Percentiles rank a stretch among this genome's conserved stretches.
Conservation (phyloP, 2,113 vertebrate genomes). For the Cebidichthys violaceus region DNA sequence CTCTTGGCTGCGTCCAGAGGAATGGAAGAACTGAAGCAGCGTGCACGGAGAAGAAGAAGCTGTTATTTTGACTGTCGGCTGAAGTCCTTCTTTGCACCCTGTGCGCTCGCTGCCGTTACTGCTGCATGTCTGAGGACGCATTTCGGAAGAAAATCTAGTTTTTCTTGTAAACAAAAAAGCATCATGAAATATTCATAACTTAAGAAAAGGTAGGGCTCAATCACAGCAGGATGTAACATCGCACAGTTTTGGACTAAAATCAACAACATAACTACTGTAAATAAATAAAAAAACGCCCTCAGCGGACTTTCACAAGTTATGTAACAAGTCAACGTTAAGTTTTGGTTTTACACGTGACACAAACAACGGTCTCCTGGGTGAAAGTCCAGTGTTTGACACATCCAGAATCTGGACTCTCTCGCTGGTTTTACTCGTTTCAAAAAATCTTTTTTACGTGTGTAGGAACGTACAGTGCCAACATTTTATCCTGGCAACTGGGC, state of each 20-base stretch:
- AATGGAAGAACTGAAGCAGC: conserved; percentile 1
- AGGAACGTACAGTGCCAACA: neutral
- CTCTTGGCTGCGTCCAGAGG: conserved; percentile 28
- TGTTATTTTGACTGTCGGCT: conserved; percentile 10
- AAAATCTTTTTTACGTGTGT: neutral
- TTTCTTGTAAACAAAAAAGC: neutral
- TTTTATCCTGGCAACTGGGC: neutral
- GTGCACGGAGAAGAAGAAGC: conserved; percentile 5
- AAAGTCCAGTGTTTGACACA: too few relatives aligned
- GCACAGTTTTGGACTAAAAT: too few relatives aligned
- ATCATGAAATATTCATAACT: neutral
- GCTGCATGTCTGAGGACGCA: neutral
- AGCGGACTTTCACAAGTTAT: too few relatives aligned
- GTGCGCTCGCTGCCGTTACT: neutral
- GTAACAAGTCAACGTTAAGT: too few relatives aligned
- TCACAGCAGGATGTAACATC: neutral
- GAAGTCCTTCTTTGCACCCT: neutral
- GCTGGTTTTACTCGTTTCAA: too few relatives aligned
- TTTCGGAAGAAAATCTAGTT: neutral
- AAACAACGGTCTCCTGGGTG: too few relatives aligned
- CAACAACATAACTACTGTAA: too few relatives aligned
- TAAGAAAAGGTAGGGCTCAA: neutral
- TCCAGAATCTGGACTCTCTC: too few relatives aligned
- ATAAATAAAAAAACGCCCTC: too few relatives aligned
- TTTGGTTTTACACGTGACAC: too few relatives aligned